Evolutionary conservation across 2,113 vertebrate genomes (phyloP), one percentile per base, ranked within the genome.

Genomic region (Pheucticus melanocephalus): DNA sequence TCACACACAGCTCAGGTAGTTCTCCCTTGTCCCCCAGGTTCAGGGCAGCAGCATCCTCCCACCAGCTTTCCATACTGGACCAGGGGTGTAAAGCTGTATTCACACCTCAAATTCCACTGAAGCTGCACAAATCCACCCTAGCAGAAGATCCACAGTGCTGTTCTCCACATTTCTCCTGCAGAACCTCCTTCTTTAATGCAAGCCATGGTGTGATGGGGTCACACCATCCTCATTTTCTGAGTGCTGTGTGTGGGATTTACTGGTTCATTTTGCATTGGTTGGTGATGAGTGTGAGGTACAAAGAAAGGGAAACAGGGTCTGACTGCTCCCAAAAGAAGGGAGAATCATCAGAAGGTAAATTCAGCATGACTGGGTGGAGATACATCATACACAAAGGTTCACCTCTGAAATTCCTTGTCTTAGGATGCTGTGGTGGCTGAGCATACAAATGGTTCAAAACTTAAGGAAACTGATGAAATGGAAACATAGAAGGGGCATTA

Each of bases 261-360:
- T 64, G 11, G 1, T 88, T 61, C 27, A 6, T 19, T 76, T 69
- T 11, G 5, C 6, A 0, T 1, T 15, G 45, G 5, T 16, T 84
- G 12, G 15, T 57, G 35, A 28, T 24, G 35, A 63, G 4, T 6
- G 5, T 63, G 44, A 24, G 40, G 7, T 23, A 6, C 20, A 5
- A 27, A 33, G 25, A 53, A 21, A 66, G 9, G 47, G 31, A 64
- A 80, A 11, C 11, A 70, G 21, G 5, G 15, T 65, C 53, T 72
- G 51, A 28, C 4, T 53, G 28, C 10, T 72, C 44, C 63, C 76
- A 64, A 44, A 82, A 60, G 27, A 60, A 40, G 20, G 30, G 40
- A 47, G 37, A 24, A 31, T 20, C 15, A 42, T 21, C 54, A 65
- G 44, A 9, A 45, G 5, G 11, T 9, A 19, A 51, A 28, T 60